Evolutionary conservation across 1,140 invertebrate genomes (phyloP).

Genomic region (Notospermus geniculatus): DNA sequence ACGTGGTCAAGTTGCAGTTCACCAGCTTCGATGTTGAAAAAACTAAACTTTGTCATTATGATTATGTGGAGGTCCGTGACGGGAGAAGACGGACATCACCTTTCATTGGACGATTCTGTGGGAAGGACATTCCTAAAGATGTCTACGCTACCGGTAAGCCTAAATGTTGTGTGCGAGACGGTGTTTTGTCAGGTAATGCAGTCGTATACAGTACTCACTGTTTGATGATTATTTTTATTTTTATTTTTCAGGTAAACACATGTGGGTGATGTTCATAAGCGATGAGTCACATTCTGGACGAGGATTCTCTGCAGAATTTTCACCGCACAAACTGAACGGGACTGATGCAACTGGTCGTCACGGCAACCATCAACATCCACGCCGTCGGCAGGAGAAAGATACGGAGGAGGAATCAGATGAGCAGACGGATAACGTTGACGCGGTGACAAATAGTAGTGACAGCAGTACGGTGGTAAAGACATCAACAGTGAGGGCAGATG

Average conservation of each 20-base stretch:
- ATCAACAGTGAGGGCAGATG: too few species aligned
- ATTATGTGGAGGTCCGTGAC: constrained; percentile 89
- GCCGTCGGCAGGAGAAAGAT: too few species aligned
- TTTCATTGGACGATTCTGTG: constrained; percentile 85
- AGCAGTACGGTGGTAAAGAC: too few species aligned
- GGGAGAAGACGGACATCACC: constrained; percentile 76
- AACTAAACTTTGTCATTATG: constrained; percentile 90
- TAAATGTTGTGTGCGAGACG: neutral
- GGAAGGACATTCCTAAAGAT: constrained; percentile 77
- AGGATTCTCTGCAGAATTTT: neutral
- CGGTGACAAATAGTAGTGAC: too few species aligned
- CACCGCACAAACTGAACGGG: too few species aligned
- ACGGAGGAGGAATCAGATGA: too few species aligned
- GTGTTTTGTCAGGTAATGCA: neutral
- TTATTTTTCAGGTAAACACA: neutral
- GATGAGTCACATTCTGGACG: neutral
- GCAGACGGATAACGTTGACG: too few species aligned
- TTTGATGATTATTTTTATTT: neutral
- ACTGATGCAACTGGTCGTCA: too few species aligned
- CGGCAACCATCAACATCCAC: too few species aligned
- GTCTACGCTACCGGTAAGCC: constrained; percentile 70
- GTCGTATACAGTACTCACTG: neutral
- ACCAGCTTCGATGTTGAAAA: constrained; percentile 88
- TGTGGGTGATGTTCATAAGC: constrained; percentile 2
- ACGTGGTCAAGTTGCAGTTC: constrained; percentile 61